These are phyloP conservation scores for Fragariocoptes setiger DNA, from an alignment of 1,140 invertebrate species.

Conservation along the genomic window DNA sequence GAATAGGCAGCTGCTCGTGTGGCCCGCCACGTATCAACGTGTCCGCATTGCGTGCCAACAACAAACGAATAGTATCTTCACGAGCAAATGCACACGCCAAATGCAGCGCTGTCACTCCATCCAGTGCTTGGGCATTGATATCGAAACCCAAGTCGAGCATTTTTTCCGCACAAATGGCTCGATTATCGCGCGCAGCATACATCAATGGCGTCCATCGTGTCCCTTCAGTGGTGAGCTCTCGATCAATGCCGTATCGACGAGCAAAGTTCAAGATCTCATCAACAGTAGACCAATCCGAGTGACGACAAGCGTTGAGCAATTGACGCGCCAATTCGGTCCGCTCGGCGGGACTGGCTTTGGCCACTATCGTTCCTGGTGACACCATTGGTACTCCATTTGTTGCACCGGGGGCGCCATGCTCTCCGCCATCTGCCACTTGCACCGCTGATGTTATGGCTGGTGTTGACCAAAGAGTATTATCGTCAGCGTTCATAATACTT, in stretches of 20 bases:
- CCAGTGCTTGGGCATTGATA: slow-evolving; percentile 20
- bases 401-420: neutral
- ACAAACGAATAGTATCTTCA: slow-evolving; percentile 68
- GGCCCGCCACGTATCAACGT: slow-evolving; percentile 54
- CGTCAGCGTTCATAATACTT: neutral
- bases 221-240: neutral
- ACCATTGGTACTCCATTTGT: neutral
- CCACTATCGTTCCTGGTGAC: neutral
- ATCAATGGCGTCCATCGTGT: neutral
- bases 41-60: slow-evolving; percentile 62
- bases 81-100: slow-evolving; percentile 67
- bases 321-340: neutral
- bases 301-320: neutral
- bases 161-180: neutral
- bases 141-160: neutral
- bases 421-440: neutral
- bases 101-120: slow-evolving; percentile 71
- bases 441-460: neutral
- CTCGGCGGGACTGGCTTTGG: neutral
- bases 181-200: neutral
- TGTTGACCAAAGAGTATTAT: neutral
- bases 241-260: neutral
- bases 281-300: neutral
- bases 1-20: slow-evolving; percentile 48
- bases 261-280: neutral